Percentiles rank a stretch among this genome's conserved stretches.
Evolutionary conservation across 2,888 invertebrate species (phyloP).

Genomic region (Julus scandinavius): DNA sequence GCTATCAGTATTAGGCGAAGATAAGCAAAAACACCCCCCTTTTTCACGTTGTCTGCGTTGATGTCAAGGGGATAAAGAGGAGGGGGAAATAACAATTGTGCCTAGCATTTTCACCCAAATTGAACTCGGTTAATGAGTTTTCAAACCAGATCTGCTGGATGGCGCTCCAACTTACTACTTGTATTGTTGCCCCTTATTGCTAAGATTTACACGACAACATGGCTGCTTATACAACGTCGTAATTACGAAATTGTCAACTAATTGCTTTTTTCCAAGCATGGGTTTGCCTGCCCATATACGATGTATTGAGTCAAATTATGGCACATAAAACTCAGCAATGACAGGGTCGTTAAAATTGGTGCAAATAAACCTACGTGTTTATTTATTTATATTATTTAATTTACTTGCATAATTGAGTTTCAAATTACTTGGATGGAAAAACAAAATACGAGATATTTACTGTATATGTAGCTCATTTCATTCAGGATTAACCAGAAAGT

Average conservation of each 20-base stretch:
- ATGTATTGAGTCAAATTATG: background rate
- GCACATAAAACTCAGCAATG: background rate
- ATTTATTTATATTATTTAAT: too few relatives aligned
- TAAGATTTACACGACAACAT: background rate
- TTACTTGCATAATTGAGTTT: too few relatives aligned
- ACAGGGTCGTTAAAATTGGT: background rate
- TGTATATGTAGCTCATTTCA: too few relatives aligned
- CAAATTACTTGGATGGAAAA: too few relatives aligned
- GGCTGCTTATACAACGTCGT: background rate
- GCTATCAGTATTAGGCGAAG: conserved; percentile 21
- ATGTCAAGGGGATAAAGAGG: background rate
- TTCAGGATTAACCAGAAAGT: too few relatives aligned
- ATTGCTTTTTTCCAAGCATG: background rate
- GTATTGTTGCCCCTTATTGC: conserved; percentile 19
- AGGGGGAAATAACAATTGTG: background rate
- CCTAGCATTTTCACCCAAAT: background rate
- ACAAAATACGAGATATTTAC: too few relatives aligned
- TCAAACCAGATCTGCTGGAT: background rate
- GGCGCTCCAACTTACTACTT: background rate
- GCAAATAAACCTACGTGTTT: too few relatives aligned
- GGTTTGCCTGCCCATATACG: background rate
- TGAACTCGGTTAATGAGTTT: conserved; percentile 13
- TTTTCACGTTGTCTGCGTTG: background rate
- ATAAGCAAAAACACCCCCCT: background rate
- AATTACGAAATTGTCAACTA: background rate